Evolutionary conservation across 2,797 vertebrate genomes (phyloP).

Genomic region (Nannoperca obscura): DNA sequence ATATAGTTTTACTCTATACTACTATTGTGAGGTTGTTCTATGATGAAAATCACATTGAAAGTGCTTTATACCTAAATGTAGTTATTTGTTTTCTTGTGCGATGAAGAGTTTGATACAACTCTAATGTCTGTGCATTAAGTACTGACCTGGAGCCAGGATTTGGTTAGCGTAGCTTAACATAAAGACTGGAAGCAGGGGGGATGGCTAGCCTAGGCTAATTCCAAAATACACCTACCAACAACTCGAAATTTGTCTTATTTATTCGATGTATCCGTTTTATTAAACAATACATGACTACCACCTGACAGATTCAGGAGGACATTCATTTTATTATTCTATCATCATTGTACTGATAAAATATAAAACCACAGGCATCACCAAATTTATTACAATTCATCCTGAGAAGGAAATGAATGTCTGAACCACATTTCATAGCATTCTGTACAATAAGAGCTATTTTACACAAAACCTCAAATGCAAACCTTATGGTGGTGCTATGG

Average conservation of each 20-base stretch:
- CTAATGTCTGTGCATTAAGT: not conserved
- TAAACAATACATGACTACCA: too few species aligned
- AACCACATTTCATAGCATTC: too few species aligned
- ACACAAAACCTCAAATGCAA: too few species aligned
- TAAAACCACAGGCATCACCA: too few species aligned
- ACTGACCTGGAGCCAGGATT: not conserved
- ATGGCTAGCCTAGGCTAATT: not conserved
- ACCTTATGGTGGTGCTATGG: too few species aligned
- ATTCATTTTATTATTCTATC: too few species aligned
- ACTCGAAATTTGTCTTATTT: too few species aligned
- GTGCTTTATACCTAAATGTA: not conserved
- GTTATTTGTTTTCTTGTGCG: not conserved
- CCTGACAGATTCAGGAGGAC: too few species aligned
- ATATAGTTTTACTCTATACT: not conserved
- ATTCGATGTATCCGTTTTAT: not conserved
- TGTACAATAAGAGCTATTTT: too few species aligned
- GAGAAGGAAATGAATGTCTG: too few species aligned
- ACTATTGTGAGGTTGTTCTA: not conserved
- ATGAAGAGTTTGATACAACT: not conserved
- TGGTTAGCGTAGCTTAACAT: not conserved
- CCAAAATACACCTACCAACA: not conserved
- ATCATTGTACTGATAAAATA: too few species aligned
- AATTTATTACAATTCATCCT: too few species aligned
- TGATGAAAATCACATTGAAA: not conserved
- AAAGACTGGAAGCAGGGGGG: not conserved